Base-by-base conservation (phyloP, 2,113 vertebrate species). In the Channa maculata region DNA sequence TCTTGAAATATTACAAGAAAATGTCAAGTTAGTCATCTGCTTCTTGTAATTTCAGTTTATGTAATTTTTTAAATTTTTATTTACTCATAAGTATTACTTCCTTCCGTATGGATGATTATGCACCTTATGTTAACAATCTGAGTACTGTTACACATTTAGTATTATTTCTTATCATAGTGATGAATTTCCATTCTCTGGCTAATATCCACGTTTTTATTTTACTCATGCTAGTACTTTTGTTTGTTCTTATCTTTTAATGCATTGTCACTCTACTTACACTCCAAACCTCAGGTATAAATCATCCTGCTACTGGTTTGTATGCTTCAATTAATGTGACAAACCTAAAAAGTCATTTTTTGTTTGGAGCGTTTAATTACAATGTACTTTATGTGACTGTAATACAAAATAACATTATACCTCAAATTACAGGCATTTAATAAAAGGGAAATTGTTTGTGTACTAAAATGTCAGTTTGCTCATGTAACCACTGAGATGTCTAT, bases 341-440 rank as follows among this genome's bases (percentile, higher is more conserved):
- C 4, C 39, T 41, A 7, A 41, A 41, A 4, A 41, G 1, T 41
- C 39, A 41, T 9, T 8, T 45, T 36, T 37, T 71, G 37, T 62
- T 57, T 55, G 5, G 10, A 57, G 39, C 15, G 33, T 6, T 53
- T 15, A 14, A 38, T 49, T 57, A 10, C 8, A 51, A 36, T 45
- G 4, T 51, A 41, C 33, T 58, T 38, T 14, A 44, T 54, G 24
- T 54, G 6, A 4, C 37, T 38, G 7, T 58, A 41, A 60, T 65
- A 15, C 48, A 48, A 50, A 39, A 76, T 44, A 1, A 41, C 39
- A 2, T 24, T 37, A 3, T 8, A 69, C 9, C 60, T 76, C 13
- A 41, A 63, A 71, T 59, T 14, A 48, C 8, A 14, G 48, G 12
- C 64, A 49, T 83, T 79, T 37, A 87, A 79, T 86, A 80, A 84